Percentiles rank a stretch among this genome's conserved stretches.
Conservation (phyloP, 1,140 invertebrate species). For the Medauroidea extradentata region DNA sequence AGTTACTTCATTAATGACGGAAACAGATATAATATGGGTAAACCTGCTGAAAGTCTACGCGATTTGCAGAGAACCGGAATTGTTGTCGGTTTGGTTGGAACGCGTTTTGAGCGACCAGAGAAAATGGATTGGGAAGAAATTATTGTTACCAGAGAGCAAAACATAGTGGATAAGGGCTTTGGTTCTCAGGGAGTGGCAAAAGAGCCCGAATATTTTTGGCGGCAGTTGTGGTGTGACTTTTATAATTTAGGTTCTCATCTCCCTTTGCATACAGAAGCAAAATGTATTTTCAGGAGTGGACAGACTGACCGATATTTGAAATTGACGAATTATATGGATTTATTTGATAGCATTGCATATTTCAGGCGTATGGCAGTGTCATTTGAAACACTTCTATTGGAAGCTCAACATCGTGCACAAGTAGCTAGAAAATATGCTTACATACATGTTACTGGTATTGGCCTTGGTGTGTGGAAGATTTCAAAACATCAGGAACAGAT, state of each 20-base stretch:
- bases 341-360: slow-evolving; percentile 43
- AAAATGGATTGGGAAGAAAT: slow-evolving; percentile 57
- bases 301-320: neutral
- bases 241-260: slow-evolving; percentile 37
- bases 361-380: slow-evolving; percentile 43
- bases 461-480: slow-evolving; percentile 38
- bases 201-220: slow-evolving; percentile 14
- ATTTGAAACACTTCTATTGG: slow-evolving; percentile 44
- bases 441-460: slow-evolving; percentile 46
- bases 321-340: neutral
- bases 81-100: slow-evolving; percentile 42
- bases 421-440: slow-evolving; percentile 31
- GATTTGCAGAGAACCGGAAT: neutral
- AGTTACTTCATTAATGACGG: slow-evolving; percentile 62
- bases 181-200: neutral
- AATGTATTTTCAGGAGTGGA: slow-evolving; percentile 13
- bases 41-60: slow-evolving; percentile 11
- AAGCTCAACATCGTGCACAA: slow-evolving; percentile 22
- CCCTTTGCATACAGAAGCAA: slow-evolving; percentile 35
- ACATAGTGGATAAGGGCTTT: slow-evolving; percentile 48
- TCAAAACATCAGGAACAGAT: slow-evolving; percentile 40
- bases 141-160: slow-evolving; percentile 47
- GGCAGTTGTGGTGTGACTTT: slow-evolving; percentile 40
- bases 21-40: slow-evolving; percentile 53
- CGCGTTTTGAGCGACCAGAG: slow-evolving; percentile 44